Evolutionary conservation across 1,140 invertebrate genomes (phyloP), one percentile per base, ranked within the genome.

Genomic region (Calycopis cecrops): DNA sequence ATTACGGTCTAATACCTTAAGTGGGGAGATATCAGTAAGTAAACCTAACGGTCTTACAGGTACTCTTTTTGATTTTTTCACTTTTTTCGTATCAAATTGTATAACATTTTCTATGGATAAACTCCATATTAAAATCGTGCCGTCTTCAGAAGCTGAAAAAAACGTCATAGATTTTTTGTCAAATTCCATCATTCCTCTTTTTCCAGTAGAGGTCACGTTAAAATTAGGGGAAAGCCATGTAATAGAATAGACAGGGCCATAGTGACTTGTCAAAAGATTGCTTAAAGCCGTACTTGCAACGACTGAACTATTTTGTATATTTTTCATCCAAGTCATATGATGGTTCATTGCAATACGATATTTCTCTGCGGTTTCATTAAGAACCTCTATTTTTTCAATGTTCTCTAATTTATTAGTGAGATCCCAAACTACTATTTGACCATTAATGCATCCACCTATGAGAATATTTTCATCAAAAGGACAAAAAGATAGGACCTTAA

Each of bases 341-440:
- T 89, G 88, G 53, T 88, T 89, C 74, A 93, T 91, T n/a, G 87
- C 78, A 1, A 81, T 83, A 38, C 88, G 82, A 68, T 93, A 91
- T 61, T 89, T 92, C 63, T 90, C 82, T 74, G 93, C 91, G 0
- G 85, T 87, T 35, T 90, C 79, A 47, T 91, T 92, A n/a, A 91
- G 65, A n/a, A 90, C 88, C 70, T 90, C 87, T 18, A 91, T 82
- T 35, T 82, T 86, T 59, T 94, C 92, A 0, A 91, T 82, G 60
- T 89, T 88, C 62, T 93, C 89, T 47, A 93, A 86, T 67, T 91
- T 91, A 51, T 92, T 91, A 6, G 89, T 90, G 35, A 95, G 86
- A 73, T 95, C 92, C 94, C 94, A 95, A 14, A 95, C 60, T 17
- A 92, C 82, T 12, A 94, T 79, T 87, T 93, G 92, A 1, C 94